Base-by-base conservation (phyloP, 2,888 invertebrate species). In the Acleris cristana region DNA sequence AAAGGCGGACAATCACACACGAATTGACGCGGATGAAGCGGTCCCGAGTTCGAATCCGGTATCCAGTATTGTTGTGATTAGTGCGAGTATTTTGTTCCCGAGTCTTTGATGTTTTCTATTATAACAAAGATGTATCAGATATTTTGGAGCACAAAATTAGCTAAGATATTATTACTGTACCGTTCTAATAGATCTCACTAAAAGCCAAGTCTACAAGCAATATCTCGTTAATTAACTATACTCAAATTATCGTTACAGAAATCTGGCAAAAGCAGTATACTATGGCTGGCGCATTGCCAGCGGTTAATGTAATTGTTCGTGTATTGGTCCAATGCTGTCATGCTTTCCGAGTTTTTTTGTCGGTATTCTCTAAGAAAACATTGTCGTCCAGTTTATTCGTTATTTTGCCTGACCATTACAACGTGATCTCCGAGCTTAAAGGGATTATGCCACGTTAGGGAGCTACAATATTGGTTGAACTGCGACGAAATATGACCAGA, bases 271-370 rank as follows among this genome's bases (percentile, higher is more conserved):
- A 69, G 62, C 63, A 62, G 71, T 71, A 65, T 48, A 72, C 69
- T 72, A 54, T 26, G 49, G n/a, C 48, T 79, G 79, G 79, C 76
- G 52, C 19, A 0, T 5, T 16, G 74, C 81, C 81, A 81, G 68
- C 72, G 70, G 76, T 78, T 80, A 79, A 79, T 77, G 74, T 81
- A 75, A 81, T 81, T 81, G 81, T 79, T 78, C 74, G 72, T 76
- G 67, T 76, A 78, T 78, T 70, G 72, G 62, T 72, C 69, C 44
- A 67, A 64, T 67, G 40, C 69, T 76, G 72, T 72, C 70, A 70
- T 74, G 70, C 19, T 55, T 49, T 34, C 10, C 0, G 10, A 34
- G 34, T 34, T 34, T 34, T 10, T 34, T 26, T 26, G 26, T 5
- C 18, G 16, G 18, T 18, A 56, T 65, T 60, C 54, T 56, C 26